A percentile compares a stretch with the other conserved stretches of the same genome.
phyloP scores from a whole-genome alignment of 2,888 invertebrate species.

The Beris chalybata region DNA sequence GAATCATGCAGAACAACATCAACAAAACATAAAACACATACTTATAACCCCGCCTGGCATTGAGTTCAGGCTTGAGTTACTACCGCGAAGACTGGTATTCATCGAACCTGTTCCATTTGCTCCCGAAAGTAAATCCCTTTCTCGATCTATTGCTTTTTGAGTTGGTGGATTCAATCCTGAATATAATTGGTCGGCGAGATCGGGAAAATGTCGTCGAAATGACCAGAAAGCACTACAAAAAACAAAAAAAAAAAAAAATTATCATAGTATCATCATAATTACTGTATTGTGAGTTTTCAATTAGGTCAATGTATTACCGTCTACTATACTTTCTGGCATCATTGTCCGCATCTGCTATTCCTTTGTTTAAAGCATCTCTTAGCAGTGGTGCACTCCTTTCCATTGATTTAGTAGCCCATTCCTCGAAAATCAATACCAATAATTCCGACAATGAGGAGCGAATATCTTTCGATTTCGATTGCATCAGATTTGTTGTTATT shows the following conservation, averaged over 20 bases:
- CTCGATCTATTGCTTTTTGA: constrained; percentile 63
- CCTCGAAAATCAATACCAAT: constrained; percentile 77
- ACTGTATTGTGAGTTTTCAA: background rate
- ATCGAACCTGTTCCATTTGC: constrained; percentile 45
- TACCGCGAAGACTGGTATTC: constrained; percentile 47
- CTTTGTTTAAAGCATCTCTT: constrained; percentile 81
- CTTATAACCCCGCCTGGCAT: constrained; percentile 46
- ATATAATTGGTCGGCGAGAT: constrained; percentile 83
- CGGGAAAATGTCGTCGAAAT: constrained; percentile 87
- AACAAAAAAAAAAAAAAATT: constrained; percentile 27
- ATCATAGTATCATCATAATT: background rate
- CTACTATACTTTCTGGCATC: constrained; percentile 81
- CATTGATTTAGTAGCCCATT: constrained; percentile 82
- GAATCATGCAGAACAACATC: constrained; percentile 1
- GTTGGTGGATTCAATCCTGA: constrained; percentile 77
- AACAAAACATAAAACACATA: constrained; percentile 41
- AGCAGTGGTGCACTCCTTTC: constrained; percentile 79
- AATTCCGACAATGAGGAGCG: constrained; percentile 78
- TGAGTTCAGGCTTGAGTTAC: constrained; percentile 46
- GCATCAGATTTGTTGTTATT: constrained; percentile 71
- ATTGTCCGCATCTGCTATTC: constrained; percentile 91
- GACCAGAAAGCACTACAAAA: constrained; percentile 80
- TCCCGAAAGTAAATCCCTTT: constrained; percentile 51
- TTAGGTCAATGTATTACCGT: constrained; percentile 61
- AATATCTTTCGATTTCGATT: constrained; percentile 91